phyloP scores from a whole-genome alignment of 2,113 vertebrate species.

The Zingel zingel region DNA sequence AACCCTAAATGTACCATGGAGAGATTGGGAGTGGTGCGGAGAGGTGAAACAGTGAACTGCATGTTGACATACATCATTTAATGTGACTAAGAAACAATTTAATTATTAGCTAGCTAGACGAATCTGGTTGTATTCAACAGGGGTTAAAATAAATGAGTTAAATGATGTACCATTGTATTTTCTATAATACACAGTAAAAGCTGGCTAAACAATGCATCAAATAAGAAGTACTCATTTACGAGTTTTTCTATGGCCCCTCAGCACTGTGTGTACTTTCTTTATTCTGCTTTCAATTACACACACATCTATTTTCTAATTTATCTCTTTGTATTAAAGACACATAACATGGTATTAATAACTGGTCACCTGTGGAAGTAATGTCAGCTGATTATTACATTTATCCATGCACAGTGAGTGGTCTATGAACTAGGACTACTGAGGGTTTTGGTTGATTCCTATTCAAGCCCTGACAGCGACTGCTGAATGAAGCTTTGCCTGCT shows the following conservation, averaged over 20 bases:
- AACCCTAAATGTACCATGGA: constrained; percentile 84
- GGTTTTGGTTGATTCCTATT: constrained; percentile 68
- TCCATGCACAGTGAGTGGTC: constrained; percentile 78
- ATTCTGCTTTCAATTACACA: constrained; percentile 27
- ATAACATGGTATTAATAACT: constrained; percentile 64
- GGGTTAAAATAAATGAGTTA: not conserved
- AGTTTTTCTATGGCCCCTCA: constrained; percentile 46
- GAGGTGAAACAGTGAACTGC: constrained; percentile 15
- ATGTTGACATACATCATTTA: constrained; percentile 15
- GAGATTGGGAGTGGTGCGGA: constrained; percentile 14
- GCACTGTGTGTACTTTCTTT: constrained; percentile 7
- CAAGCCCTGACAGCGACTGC: constrained; percentile 75
- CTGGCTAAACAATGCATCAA: constrained; percentile 21
- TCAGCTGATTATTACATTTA: constrained; percentile 81
- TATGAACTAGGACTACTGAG: constrained; percentile 73
- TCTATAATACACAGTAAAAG: constrained; percentile 17
- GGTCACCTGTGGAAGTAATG: constrained; percentile 85
- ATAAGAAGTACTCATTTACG: constrained; percentile 10
- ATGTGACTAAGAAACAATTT: constrained; percentile 34
- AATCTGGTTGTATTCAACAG: constrained; percentile 17
- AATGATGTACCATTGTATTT: not conserved
- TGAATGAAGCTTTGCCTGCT: constrained; percentile 75
- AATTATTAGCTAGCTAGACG: constrained; percentile 29
- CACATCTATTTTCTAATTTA: constrained; percentile 19
- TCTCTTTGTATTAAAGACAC: constrained; percentile 59